Evolutionary conservation across 2,797 vertebrate genomes (phyloP).

Genomic region (Macropus fuliginosus): DNA sequence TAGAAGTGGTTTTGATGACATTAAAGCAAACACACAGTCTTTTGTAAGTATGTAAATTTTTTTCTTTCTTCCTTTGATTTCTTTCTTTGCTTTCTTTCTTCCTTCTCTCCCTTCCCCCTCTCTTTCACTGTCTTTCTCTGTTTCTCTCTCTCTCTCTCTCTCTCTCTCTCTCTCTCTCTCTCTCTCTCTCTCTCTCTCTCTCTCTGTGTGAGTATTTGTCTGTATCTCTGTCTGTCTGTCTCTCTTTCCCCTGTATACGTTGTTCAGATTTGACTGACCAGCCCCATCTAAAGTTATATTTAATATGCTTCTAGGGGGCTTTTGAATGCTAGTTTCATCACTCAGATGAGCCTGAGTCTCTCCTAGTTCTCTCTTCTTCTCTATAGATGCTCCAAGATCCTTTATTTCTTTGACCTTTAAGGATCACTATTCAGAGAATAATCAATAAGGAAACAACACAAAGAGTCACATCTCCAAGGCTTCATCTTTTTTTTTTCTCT

Average conservation of each 20-base stretch:
- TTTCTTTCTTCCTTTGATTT: background rate
- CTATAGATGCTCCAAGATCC: background rate
- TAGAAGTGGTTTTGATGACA: background rate
- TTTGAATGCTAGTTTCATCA: background rate
- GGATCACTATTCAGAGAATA: background rate
- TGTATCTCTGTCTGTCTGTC: no score
- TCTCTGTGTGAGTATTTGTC: background rate
- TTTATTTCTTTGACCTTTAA: background rate
- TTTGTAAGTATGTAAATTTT: background rate
- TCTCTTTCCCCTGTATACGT: no score
- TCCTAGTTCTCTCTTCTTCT: background rate
- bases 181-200: background rate
- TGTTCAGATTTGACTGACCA: background rate
- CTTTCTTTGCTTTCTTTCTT: background rate
- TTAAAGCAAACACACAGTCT: background rate
- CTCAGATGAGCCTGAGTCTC: background rate
- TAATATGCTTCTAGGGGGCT: background rate
- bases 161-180: background rate
- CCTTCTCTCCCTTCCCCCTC: background rate
- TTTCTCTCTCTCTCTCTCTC: no score
- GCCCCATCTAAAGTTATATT: background rate
- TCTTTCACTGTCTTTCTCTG: no score
- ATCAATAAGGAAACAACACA: background rate
- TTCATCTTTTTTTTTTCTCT: background rate
- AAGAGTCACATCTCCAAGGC: background rate